Conservation (phyloP, 2,113 vertebrate genomes). For the Datnioides undecimradiatus region DNA sequence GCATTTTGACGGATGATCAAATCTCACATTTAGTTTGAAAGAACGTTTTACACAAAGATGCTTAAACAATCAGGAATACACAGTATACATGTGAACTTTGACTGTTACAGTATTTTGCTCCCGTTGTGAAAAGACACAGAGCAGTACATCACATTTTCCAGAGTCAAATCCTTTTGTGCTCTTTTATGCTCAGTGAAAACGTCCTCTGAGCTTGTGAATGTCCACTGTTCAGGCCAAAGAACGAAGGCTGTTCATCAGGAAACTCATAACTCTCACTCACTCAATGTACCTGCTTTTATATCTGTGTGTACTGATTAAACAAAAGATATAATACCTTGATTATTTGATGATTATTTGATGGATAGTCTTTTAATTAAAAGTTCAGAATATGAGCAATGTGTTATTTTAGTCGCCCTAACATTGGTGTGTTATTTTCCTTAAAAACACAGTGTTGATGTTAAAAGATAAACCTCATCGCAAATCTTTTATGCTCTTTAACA, state of each 20-base stretch:
- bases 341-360: no score
- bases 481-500: neutral
- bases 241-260: neutral
- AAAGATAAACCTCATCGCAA: neutral
- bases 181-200: neutral
- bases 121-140: neutral
- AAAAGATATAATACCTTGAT: neutral
- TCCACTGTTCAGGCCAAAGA: neutral
- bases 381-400: no score
- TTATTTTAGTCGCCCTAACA: conserved; percentile 1
- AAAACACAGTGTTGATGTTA: no score
- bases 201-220: neutral
- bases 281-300: neutral
- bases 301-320: neutral
- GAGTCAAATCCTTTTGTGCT: conserved; percentile 4
- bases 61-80: neutral
- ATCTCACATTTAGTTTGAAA: conserved; percentile 13
- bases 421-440: neutral
- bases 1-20: conserved; percentile 6
- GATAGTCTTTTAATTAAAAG: no score
- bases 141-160: neutral
- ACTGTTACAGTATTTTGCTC: neutral
- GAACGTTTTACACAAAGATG: conserved; percentile 1
- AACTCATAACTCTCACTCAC: neutral
- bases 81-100: neutral